Evolutionary conservation across 2,888 invertebrate genomes (phyloP), one percentile per base, ranked within the genome.

Genomic region (Plagiodera versicolora): DNA sequence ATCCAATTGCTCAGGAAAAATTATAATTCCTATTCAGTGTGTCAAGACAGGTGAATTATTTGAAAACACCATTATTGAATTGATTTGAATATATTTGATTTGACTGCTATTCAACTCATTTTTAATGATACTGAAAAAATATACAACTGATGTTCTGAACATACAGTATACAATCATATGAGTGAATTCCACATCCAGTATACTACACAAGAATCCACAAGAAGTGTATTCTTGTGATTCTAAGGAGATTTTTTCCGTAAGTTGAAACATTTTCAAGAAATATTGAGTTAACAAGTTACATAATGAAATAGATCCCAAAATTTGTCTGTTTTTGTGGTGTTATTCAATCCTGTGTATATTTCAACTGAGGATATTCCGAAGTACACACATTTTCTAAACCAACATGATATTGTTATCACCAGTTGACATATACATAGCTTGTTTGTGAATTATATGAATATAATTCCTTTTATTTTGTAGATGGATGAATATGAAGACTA

Each of bases 211-310:
- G 51, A 64, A 70, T 68, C 64, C 67, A 70, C 67, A 65, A 66
- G 61, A 67, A 67, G 67, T 63, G 68, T 70, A 70, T 69, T 67
- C 66, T 67, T 69, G 65, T 61, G 58, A 64, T 61, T 61, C 68
- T 65, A 58, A 66, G 61, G 64, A 65, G 53, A 49, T 44, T 61
- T 58, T 55, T 24, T 58, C 61, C 60, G 65, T 66, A 66, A 65
- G 68, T 66, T 66, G 52, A 61, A 47, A 53, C 44, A 24, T 57
- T 61, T 57, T 50, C 30, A 53, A 56, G 53, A 55, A 52, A 56
- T 35, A 55, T 52, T 39, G 60, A 56, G 55, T 65, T 49, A 63
- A 63, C 61, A 66, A 66, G 6, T 24, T 24, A 6, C 61, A 61
- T 66, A 66, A 63, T 66, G 63, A 35, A 28, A 11, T 18, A 6